Percentiles rank a stretch among this genome's conserved stretches.
These are phyloP conservation scores for Bugula neritina DNA, from an alignment of 2,888 invertebrate species.

Conservation along the genomic window DNA sequence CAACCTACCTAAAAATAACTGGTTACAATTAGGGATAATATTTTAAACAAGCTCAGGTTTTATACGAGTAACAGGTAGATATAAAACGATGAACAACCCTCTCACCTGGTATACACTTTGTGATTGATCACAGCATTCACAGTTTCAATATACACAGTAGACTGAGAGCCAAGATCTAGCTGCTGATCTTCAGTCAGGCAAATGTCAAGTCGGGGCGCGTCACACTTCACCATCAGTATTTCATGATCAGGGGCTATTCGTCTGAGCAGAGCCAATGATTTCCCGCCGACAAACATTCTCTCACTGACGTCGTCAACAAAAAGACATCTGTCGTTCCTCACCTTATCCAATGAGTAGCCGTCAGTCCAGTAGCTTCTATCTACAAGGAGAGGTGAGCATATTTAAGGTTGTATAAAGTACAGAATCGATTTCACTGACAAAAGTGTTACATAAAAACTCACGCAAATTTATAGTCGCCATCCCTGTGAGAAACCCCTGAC, in stretches of 20 bases:
- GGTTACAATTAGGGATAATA: no score
- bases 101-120: constrained; percentile 10
- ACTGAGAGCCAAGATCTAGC: constrained; percentile 14
- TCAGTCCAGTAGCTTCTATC: constrained; percentile 3
- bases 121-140: constrained; percentile 19
- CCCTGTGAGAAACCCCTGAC: no score
- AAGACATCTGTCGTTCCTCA: not conserved
- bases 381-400: not conserved
- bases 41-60: no score
- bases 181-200: constrained; percentile 11
- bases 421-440: no score
- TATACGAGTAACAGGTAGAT: no score
- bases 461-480: no score
- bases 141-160: constrained; percentile 11
- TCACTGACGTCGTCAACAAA: constrained; percentile 5
- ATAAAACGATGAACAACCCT: no score
- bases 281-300: not conserved
- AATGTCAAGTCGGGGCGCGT: constrained; percentile 3
- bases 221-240: not conserved
- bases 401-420: not conserved
- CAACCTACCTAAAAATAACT: no score
- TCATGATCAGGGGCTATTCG: constrained; percentile 18
- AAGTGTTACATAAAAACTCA: no score
- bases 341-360: not conserved
- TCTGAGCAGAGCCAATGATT: constrained; percentile 8